A percentile compares a stretch with the other conserved stretches of the same genome.
Conservation (phyloP, 2,888 invertebrate species). For the Parnassius glacialis region DNA sequence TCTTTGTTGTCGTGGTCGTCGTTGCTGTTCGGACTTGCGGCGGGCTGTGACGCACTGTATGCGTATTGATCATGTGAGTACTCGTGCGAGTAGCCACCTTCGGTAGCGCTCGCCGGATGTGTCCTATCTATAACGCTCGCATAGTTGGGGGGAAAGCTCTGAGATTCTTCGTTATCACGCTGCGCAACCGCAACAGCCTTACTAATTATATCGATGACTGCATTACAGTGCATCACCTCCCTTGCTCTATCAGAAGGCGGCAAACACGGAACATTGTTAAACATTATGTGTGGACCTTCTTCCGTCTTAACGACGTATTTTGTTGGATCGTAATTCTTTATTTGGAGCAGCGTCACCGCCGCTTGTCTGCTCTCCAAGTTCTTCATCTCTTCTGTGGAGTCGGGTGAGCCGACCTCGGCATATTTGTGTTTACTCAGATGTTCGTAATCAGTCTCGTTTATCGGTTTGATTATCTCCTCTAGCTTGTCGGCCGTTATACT, state of each 20-base stretch:
- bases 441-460: conserved; percentile 61
- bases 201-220: conserved; percentile 76
- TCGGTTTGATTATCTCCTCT: conserved; percentile 79
- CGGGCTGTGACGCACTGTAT: conserved; percentile 54
- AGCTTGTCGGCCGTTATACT: conserved; percentile 80
- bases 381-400: conserved; percentile 78
- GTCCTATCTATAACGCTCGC: conserved; percentile 59
- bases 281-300: conserved; percentile 79
- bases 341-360: conserved; percentile 75
- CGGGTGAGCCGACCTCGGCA: conserved; percentile 71
- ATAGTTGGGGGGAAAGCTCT: conserved; percentile 60
- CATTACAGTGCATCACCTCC: conserved; percentile 77
- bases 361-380: conserved; percentile 77
- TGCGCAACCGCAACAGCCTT: conserved; percentile 77
- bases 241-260: conserved; percentile 78
- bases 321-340: conserved; percentile 75
- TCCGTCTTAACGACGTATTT: conserved; percentile 71
- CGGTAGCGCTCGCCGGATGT: conserved; percentile 44
- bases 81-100: conserved; percentile 54
- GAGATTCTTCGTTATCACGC: conserved; percentile 72
- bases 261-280: conserved; percentile 80
- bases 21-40: conserved; percentile 58
- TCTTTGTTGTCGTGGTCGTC: conserved; percentile 72
- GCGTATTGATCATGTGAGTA: conserved; percentile 64
- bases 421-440: conserved; percentile 60